Evolutionary conservation across 2,113 vertebrate genomes (phyloP), one percentile per base, ranked within the genome.

Genomic region (Oenanthe melanoleuca): DNA sequence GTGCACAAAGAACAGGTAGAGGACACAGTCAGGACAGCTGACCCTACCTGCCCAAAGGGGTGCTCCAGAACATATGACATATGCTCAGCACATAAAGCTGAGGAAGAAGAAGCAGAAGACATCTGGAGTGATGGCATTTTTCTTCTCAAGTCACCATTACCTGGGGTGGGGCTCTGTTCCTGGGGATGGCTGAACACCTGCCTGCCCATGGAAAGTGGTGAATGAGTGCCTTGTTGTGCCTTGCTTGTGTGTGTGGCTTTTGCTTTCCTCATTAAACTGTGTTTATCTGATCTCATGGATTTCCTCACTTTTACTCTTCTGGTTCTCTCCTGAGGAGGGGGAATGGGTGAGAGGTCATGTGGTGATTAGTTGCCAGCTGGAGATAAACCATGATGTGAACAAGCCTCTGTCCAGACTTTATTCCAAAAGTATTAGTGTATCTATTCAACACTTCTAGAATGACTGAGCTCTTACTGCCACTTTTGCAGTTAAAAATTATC

Each of bases 171-270:
- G 26, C 6, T 33, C 34, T 38, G 25, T 9, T 47, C 23, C 37
- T 42, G 23, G 16, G 19, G 29, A 10, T 52, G 42, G 13, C 45
- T 65, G 28, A 71, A 42, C 12, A 44, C 17, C 13, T 56, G 9
- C 44, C 19, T 42, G 10, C 5, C 5, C 1, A 8, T 21, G 34
- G 24, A 24, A 70, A 44, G 11, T 2, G 1, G 16, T 11, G 29
- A 66, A 37, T 23, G 2, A 71, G 45, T 56, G 42, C 10, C 12
- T 81, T 78, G 10, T 9, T 72, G 34, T 28, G 18, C 8, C 69
- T 86, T 69, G 18, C 6, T 21, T 72, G 8, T 2, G 0, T 19
- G 2, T 1, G 0, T 2, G 3, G 26, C 20, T 67, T 86, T 67
- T 82, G 24, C 15, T 82, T 59, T 73, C 3, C 7, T 11, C 29